Evolutionary conservation across 2,113 vertebrate genomes (phyloP), one percentile per base, ranked within the genome.

Genomic region (Mastomys coucha): DNA sequence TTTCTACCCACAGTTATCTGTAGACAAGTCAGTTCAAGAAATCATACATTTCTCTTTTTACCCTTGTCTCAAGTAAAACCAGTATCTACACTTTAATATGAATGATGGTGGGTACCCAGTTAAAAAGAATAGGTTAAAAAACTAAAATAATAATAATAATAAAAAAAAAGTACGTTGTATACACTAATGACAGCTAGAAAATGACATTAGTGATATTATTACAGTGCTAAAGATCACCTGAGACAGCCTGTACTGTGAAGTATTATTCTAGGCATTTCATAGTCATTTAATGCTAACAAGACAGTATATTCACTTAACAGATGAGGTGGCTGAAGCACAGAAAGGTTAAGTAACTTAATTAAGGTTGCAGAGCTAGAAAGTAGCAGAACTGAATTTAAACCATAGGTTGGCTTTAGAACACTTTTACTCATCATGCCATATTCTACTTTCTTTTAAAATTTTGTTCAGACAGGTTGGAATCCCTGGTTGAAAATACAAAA

Each of bases 71-170:
- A 76, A 95, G 65, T 86, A 96, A 96, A 96, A 39, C 36, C 89
- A 17, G 20, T 45, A 45, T 86, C 72, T 89, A 67, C 5, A 90
- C 77, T 19, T 45, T 22, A 95, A 77, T 91, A 76, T 73, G 72
- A 93, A 6, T 96, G n/a, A 20, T 36, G 70, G 51, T 85, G 80
- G 87, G 7, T 69, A 16, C 88, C 13, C 80, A 97, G 26, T 26
- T 82, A 86, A 94, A 85, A 2, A 96, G 69, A 93, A 97, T 93
- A 96, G 77, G 7, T 51, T 87, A 81, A 75, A 81, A 33, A 14
- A 33, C 12, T 33, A 33, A 69, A 84, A 78, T n/a, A n/a, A n/a
- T n/a, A n/a, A n/a, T n/a, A n/a, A n/a, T n/a, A 42, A 4, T 9
- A 67, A 92, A 87, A 91, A 36, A 58, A 31, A 2, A 39, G 80